Evolutionary conservation across 30 jellyfish, hydroid and myxozoan genomes (phyloP).

Genomic region (Catostylus mosaicus): DNA sequence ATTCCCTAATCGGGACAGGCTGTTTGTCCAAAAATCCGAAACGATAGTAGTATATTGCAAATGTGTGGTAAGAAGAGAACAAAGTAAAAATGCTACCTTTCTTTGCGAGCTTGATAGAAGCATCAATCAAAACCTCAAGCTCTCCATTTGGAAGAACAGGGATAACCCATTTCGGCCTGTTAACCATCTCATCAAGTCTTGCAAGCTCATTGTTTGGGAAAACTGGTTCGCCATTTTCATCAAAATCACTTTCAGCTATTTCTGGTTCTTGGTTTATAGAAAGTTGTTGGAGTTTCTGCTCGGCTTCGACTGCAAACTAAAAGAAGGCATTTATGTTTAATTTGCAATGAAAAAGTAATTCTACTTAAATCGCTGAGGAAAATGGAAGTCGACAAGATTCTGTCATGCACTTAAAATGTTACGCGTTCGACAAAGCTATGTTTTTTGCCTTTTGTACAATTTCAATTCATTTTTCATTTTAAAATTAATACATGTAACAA

Average conservation of each 20-base stretch:
- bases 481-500: no score
- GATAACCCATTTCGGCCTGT: slow-evolving; percentile 94
- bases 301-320: slow-evolving; percentile 40
- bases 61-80: no score
- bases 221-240: slow-evolving; percentile 90
- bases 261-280: slow-evolving; percentile 25
- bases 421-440: no score
- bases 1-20: no score
- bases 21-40: no score
- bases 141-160: slow-evolving; percentile 98
- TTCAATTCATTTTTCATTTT: no score
- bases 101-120: slow-evolving; percentile 83
- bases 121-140: slow-evolving; percentile 85
- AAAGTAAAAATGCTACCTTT: slow-evolving; percentile 87
- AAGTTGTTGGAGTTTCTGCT: slow-evolving; percentile 26
- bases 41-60: no score
- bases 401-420: no score
- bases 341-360: no score
- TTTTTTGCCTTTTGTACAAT: no score
- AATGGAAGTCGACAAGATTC: no score
- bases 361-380: no score
- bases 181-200: slow-evolving; percentile 95
- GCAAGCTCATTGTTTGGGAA: slow-evolving; percentile 84
- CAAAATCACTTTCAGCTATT: slow-evolving; percentile 76
- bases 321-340: neutral